Evolutionary conservation across 2,797 vertebrate genomes (phyloP).

Genomic region (Acanthiza pusilla): DNA sequence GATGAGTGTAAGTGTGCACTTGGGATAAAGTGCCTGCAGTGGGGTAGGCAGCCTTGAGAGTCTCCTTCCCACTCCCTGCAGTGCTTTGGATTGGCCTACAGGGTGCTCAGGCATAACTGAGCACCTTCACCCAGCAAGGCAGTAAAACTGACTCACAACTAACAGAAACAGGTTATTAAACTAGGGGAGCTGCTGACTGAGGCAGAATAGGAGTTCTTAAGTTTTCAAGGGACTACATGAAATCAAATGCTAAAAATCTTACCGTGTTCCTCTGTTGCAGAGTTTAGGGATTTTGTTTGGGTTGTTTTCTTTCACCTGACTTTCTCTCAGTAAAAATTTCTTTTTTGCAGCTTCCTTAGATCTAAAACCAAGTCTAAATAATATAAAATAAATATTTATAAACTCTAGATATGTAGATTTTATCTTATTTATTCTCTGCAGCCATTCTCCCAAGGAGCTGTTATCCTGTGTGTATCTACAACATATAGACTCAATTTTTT

Average conservation of each 20-base stretch:
- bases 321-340: not conserved
- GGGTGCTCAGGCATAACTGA: not conserved
- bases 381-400: not conserved
- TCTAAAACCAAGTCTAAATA: not conserved
- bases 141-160: not conserved
- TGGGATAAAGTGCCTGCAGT: not conserved
- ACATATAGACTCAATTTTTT: not conserved
- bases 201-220: not conserved
- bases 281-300: not conserved
- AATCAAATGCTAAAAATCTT: not conserved
- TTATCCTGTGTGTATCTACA: not conserved
- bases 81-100: not conserved
- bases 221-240: not conserved
- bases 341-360: not conserved
- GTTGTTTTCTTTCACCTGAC: not conserved
- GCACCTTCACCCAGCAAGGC: not conserved
- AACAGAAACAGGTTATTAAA: not conserved
- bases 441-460: not conserved
- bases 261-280: not conserved
- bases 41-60: not conserved
- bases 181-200: not conserved
- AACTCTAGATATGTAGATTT: not conserved
- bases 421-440: not conserved
- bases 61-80: not conserved
- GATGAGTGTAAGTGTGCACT: not conserved